Base-by-base conservation (phyloP, 2,888 invertebrate genomes). In the Nephrotoma flavescens region DNA sequence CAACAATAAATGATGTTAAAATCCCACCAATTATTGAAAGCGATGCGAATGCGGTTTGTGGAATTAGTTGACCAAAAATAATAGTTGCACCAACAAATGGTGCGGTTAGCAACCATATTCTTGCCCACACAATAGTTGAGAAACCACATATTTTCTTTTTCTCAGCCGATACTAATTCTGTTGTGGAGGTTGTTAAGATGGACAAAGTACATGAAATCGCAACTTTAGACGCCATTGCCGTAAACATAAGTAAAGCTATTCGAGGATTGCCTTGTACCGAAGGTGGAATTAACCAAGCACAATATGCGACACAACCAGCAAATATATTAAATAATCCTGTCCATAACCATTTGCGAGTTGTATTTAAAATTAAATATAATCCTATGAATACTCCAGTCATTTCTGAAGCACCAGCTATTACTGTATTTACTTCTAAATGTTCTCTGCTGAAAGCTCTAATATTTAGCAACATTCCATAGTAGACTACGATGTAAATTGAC, bases 391-490 rank as follows among this genome's bases (percentile, higher is more conserved):
- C 91, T 86, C 92, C 92, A 85, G 90, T 89, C 87, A 92, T 91
- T 88, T 92, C 92, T 1, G 19, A 42, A 52, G 7, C 87, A 87
- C 92, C 92, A 52, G 92, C 92, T 41, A 92, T 88, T 5, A 90
- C 91, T 42, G 92, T 92, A 87, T 92, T 92, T 6, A 91, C 89
- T 87, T 90, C 91, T 41, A 92, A 89, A 88, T 92, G 91, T 45
- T 91, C 91, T 6, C 92, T 90, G 87, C 92, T 92, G 87, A 92
- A 92, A 41, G 91, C 90, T 83, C 92, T 91, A 42, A 92, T 92
- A 88, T 92, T 92, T 2, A 92, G 89, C 42, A 92, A 89, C 90
- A 92, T 91, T 87, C 92, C 92, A 87, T 92, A 92, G 89, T 92
- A 92, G 87, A 91, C 90, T n/a, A 91, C 90, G 85, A 92, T 91